Percentiles rank a stretch among this genome's conserved stretches.
Evolutionary conservation across 2,888 invertebrate genomes (phyloP).

Genomic region (Chouioia cunea): DNA sequence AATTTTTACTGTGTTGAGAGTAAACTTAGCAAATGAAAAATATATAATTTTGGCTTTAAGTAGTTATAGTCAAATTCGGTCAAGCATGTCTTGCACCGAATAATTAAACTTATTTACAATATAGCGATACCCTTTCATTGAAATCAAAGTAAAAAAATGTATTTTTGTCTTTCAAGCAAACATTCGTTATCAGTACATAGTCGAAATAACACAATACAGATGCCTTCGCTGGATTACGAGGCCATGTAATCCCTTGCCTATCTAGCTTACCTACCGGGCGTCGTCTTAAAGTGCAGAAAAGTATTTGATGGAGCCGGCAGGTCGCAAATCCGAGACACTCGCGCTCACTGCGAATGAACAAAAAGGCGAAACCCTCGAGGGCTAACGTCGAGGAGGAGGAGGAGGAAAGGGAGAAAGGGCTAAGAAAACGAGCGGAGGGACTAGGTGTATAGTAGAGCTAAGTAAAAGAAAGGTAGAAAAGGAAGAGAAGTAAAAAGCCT

Average conservation of each 20-base stretch:
- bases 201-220: no score
- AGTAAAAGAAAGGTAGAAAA: slow-evolving; percentile 16
- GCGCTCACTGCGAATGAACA: slow-evolving; percentile 1
- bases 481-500: slow-evolving; percentile 33
- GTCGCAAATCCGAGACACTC: slow-evolving; percentile 36
- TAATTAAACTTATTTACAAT: no score
- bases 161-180: no score
- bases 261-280: slow-evolving; percentile 10
- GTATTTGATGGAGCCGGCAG: slow-evolving; percentile 35
- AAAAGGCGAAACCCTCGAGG: background rate
- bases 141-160: no score
- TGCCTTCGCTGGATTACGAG: slow-evolving; percentile 6
- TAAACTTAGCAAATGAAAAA: no score
- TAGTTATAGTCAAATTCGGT: no score
- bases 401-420: background rate
- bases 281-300: slow-evolving; percentile 18
- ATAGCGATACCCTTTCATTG: no score
- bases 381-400: background rate
- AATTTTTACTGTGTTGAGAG: no score
- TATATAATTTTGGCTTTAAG: no score
- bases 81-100: no score
- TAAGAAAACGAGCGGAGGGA: slow-evolving; percentile 3
- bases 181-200: no score
- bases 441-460: background rate
- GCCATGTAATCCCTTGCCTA: slow-evolving; percentile 2